Conservation (phyloP, 2,888 invertebrate genomes). For the Aspidapion aeneum region DNA sequence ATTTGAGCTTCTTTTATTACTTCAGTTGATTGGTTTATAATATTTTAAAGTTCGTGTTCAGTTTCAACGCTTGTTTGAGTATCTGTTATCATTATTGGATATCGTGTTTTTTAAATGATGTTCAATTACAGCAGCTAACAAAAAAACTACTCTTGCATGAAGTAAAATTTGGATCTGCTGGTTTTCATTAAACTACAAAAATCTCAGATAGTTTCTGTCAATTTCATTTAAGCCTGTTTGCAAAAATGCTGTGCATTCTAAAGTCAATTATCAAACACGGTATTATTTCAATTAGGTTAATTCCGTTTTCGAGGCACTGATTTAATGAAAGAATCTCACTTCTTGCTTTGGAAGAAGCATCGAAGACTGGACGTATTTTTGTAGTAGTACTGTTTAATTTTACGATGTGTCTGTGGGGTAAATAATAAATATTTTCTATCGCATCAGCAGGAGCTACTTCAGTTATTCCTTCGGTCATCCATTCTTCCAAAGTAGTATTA, state of each 20-base stretch:
- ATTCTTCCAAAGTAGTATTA: conserved; percentile 19
- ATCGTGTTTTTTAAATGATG: conserved; percentile 9
- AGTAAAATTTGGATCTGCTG: conserved; percentile 15
- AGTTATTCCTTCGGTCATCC: conserved; percentile 18
- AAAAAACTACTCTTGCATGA: conserved; percentile 19
- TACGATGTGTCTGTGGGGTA: conserved; percentile 14
- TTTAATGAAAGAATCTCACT: conserved; percentile 29
- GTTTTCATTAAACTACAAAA: conserved; percentile 29
- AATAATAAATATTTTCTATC: conserved; percentile 6
- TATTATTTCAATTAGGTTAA: conserved; percentile 20
- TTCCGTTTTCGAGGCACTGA: conserved; percentile 26
- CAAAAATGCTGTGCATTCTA: conserved; percentile 31
- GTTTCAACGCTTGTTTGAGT: background rate
- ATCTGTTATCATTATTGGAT: conserved; percentile 1
- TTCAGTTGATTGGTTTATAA: conserved; percentile 9
- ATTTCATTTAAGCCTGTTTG: conserved; percentile 29
- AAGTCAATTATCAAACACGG: conserved; percentile 23
- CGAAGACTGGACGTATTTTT: conserved; percentile 31
- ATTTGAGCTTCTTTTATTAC: conserved; percentile 12
- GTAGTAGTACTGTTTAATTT: conserved; percentile 3
- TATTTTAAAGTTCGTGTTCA: background rate
- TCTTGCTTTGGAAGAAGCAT: conserved; percentile 30
- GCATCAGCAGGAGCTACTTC: conserved; percentile 13
- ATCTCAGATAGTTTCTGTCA: conserved; percentile 33
- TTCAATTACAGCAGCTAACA: conserved; percentile 21